Evolutionary conservation across 2,113 vertebrate species (phyloP).

Genomic region (Pseudorectes ferrugineus): DNA sequence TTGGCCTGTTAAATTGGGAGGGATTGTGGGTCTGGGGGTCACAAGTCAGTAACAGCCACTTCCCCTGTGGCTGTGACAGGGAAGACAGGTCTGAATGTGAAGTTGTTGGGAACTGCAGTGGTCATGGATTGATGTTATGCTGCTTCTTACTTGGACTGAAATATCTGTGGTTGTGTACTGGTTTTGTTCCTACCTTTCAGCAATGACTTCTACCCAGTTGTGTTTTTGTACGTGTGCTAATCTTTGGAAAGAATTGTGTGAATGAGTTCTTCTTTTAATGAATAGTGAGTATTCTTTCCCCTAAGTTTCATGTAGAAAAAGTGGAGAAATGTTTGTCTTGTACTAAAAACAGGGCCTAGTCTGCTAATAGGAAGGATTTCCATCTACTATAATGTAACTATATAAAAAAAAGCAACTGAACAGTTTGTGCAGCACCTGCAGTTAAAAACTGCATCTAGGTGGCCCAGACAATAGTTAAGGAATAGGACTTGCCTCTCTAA

Average conservation of each 20-base stretch:
- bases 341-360: background rate
- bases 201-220: background rate
- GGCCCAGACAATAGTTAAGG: background rate
- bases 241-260: background rate
- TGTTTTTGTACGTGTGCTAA: background rate
- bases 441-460: background rate
- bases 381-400: background rate
- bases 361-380: background rate
- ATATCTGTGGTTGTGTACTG: background rate
- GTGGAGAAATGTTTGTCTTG: background rate
- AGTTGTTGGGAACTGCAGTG: background rate
- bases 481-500: background rate
- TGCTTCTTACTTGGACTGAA: background rate
- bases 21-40: background rate
- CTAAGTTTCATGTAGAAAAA: background rate
- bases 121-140: too few species aligned
- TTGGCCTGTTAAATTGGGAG: background rate
- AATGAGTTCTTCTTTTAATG: background rate
- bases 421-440: background rate
- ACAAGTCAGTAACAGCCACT: background rate
- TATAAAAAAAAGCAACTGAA: background rate
- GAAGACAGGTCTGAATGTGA: background rate
- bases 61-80: fast-evolving
- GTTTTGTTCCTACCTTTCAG: background rate
- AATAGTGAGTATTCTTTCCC: background rate